phyloP scores from a whole-genome alignment of 2,797 vertebrate genomes.

The Crocidura indochinensis region DNA sequence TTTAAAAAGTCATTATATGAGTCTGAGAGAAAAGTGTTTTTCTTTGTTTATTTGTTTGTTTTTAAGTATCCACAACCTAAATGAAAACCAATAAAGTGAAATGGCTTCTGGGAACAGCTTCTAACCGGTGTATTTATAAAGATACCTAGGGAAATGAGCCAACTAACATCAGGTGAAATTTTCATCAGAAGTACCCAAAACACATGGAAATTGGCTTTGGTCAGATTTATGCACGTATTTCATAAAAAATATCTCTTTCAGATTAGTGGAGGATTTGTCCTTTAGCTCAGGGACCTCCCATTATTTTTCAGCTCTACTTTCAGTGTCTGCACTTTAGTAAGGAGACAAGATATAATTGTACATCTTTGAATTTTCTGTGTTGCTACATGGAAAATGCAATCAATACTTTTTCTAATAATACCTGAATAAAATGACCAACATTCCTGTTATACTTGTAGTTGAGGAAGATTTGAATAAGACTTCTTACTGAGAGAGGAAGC shows the following conservation, averaged over 20 bases:
- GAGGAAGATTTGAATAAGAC: neutral
- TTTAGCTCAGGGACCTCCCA: neutral
- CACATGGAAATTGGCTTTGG: constrained; percentile 31
- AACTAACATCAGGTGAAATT: constrained; percentile 17
- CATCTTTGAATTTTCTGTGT: neutral
- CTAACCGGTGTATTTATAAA: constrained; percentile 32
- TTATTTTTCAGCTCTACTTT: neutral
- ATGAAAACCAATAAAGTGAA: constrained; percentile 36
- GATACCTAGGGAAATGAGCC: constrained; percentile 2
- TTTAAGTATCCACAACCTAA: constrained; percentile 14
- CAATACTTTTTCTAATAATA: neutral
- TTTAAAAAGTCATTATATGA: neutral
- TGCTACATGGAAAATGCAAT: neutral
- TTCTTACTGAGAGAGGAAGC: too few species aligned
- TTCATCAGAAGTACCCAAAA: constrained; percentile 50
- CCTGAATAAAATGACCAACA: neutral
- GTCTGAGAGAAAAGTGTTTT: constrained; percentile 20
- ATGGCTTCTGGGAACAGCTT: constrained; percentile 39
- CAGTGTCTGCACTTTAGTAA: neutral
- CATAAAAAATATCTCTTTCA: constrained; percentile 4
- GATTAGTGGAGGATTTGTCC: neutral
- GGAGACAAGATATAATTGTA: accelerated
- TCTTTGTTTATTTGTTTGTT: too few species aligned
- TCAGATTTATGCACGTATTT: constrained; percentile 41
- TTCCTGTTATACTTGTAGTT: neutral